Evolutionary conservation across 1,140 invertebrate genomes (phyloP).

Genomic region (Tetramorium parvispinum): DNA sequence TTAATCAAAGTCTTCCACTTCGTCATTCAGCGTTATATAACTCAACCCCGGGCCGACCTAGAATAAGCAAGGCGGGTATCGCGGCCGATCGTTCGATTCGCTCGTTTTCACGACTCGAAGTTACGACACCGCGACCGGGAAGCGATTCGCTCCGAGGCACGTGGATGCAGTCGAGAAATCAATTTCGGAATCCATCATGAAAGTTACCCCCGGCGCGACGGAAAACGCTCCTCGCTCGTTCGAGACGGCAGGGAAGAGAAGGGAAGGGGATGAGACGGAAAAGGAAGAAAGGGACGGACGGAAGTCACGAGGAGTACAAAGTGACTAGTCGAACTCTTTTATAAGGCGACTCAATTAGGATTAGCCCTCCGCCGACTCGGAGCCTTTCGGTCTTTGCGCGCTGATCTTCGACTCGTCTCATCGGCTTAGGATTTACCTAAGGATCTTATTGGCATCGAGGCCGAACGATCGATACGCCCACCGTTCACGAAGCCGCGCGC

Average conservation of each 20-base stretch:
- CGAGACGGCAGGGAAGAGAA: background rate
- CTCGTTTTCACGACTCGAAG: slow-evolving; percentile 37
- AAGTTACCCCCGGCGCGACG: slow-evolving; percentile 12
- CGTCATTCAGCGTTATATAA: slow-evolving; percentile 48
- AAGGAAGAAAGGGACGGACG: slow-evolving; percentile 21
- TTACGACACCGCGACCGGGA: slow-evolving; percentile 1
- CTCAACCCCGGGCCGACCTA: background rate
- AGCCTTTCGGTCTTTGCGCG: slow-evolving; percentile 77
- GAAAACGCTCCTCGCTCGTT: slow-evolving; percentile 21
- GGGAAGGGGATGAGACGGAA: background rate
- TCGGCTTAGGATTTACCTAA: slow-evolving; percentile 82
- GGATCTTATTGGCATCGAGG: slow-evolving; percentile 78
- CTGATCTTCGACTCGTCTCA: slow-evolving; percentile 80
- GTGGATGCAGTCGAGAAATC: slow-evolving; percentile 19
- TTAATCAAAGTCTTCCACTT: slow-evolving; percentile 60
- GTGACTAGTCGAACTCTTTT: slow-evolving; percentile 72
- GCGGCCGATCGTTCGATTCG: slow-evolving; percentile 14
- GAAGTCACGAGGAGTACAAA: slow-evolving; percentile 50
- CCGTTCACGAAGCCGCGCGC: slow-evolving; percentile 67
- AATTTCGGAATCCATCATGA: slow-evolving; percentile 54
- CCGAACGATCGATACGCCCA: slow-evolving; percentile 74
- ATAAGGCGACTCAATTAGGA: slow-evolving; percentile 83
- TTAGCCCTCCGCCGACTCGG: slow-evolving; percentile 75
- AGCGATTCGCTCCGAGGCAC: slow-evolving; percentile 12
- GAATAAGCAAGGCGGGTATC: slow-evolving; percentile 54